These are phyloP conservation scores for Pelobates fuscus DNA, from an alignment of 2,113 vertebrate species.

Conservation along the genomic window DNA sequence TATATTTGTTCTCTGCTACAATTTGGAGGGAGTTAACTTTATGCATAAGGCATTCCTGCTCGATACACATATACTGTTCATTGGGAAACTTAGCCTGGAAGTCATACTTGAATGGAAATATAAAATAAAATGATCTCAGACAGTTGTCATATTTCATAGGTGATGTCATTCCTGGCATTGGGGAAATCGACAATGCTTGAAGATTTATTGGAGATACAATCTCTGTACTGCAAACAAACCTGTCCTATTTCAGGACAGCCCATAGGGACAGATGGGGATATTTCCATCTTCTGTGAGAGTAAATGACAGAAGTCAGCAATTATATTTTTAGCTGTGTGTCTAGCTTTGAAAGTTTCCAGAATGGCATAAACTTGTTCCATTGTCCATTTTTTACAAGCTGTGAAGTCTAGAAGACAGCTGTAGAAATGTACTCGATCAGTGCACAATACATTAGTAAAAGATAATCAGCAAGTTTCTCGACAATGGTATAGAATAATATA, in stretches of 20 bases:
- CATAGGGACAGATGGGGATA: background rate
- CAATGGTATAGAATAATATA: too few relatives aligned
- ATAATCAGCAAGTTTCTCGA: too few relatives aligned
- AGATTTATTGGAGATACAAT: background rate
- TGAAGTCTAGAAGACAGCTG: background rate
- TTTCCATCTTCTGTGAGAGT: background rate
- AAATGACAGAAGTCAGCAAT: background rate
- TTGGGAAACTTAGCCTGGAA: too few relatives aligned
- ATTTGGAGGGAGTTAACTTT: too few relatives aligned
- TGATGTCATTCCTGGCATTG: background rate
- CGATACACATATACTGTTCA: too few relatives aligned
- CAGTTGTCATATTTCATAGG: background rate
- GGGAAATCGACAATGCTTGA: background rate
- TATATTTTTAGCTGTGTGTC: background rate
- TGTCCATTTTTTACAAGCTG: background rate
- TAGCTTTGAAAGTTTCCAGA: background rate
- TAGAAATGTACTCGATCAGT: background rate
- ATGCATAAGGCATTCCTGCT: too few relatives aligned
- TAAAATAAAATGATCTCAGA: background rate
- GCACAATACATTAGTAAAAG: too few relatives aligned
- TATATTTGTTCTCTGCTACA: too few relatives aligned
- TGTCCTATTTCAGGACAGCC: background rate
- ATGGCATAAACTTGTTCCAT: background rate
- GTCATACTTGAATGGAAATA: too few relatives aligned
- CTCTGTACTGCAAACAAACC: background rate